Base-by-base conservation (phyloP, 92 coral and sea anemone genomes). In the Epizoanthus fatuus region DNA sequence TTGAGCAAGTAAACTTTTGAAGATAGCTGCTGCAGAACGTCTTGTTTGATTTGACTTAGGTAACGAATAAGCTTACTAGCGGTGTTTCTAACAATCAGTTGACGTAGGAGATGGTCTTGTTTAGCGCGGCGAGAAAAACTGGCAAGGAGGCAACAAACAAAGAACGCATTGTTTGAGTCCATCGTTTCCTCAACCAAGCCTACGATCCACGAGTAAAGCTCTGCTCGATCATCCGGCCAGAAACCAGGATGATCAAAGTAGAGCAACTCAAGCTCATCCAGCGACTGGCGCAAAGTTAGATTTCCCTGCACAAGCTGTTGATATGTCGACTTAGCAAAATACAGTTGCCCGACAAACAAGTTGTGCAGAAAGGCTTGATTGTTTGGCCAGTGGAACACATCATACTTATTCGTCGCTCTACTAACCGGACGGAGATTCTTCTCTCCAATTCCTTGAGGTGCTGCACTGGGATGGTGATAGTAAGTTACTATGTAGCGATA, bases 261-360 rank as follows among this genome's bases (percentile, higher is more conserved):
- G 0, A 91, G 16, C 10, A 89, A 89, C 74, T 94, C 95, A 39
- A 91, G 81, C 37, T 91, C 91, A 4, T 85, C 84, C 67, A 94
- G 12, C 13, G 81, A 9, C 15, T 81, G 86, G 32, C 72, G 86
- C 5, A 93, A n/a, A 66, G 70, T 29, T 7, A 40, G 10, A 2
- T 72, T 80, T 9, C 16, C 47, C 1, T 37, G 53, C 9, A 4
- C 56, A 40, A 91, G 38, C 4, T 8, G 5, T 3, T 53, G 47
- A 63, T 78, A 91, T 9, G 86, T 19, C 70, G 19, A 19, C 53
- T 93, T 29, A 2, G 91, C 79, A 52, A 80, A 93, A 42, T 47
- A 88, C 16, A 91, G 13, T 38, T 93, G 97, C 6, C 97, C 97
- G 1, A 9, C 49, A 19, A 90, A 81, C 35, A 93, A 60, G 5